These are phyloP conservation scores for Dinothrombium tinctorium DNA, from an alignment of 1,140 invertebrate species.

Conservation along the genomic window DNA sequence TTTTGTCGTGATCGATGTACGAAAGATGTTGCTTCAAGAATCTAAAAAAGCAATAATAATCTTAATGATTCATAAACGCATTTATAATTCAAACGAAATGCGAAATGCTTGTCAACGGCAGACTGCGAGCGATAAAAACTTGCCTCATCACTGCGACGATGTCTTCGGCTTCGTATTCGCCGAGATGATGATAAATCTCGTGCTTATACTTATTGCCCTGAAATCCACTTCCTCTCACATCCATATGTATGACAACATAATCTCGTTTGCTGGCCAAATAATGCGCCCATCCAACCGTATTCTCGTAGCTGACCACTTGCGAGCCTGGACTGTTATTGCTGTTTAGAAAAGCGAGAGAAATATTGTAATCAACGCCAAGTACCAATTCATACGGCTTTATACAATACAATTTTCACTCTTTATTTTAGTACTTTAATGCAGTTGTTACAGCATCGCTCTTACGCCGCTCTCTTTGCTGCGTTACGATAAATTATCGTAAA, in stretches of 20 bases:
- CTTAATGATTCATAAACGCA: not conserved
- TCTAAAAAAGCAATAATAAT: slow-evolving; percentile 21
- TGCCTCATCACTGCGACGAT: slow-evolving; percentile 69
- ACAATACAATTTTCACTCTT: too few species aligned
- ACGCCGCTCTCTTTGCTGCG: too few species aligned
- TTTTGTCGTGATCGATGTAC: slow-evolving; percentile 58
- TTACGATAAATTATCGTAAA: too few species aligned
- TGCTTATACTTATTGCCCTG: slow-evolving; percentile 60
- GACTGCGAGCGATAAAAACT: slow-evolving; percentile 18
- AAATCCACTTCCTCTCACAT: slow-evolving; percentile 59
- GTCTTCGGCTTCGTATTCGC: slow-evolving; percentile 63
- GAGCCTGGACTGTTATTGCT: slow-evolving; percentile 7
- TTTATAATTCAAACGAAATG: not conserved
- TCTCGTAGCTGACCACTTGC: slow-evolving; percentile 4
- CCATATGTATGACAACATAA: slow-evolving; percentile 62
- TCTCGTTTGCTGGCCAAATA: slow-evolving; percentile 56
- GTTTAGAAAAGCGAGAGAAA: too few species aligned
- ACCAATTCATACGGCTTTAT: too few species aligned
- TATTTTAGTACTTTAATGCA: too few species aligned
- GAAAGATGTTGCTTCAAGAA: slow-evolving; percentile 62
- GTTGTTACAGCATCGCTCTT: too few species aligned
- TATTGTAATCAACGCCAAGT: too few species aligned
- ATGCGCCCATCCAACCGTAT: slow-evolving; percentile 48
- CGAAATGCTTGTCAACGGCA: not conserved
- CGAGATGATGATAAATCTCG: slow-evolving; percentile 53